These are phyloP conservation scores for Harpalus rubripes DNA, from an alignment of 2,888 invertebrate genomes.

Conservation along the genomic window DNA sequence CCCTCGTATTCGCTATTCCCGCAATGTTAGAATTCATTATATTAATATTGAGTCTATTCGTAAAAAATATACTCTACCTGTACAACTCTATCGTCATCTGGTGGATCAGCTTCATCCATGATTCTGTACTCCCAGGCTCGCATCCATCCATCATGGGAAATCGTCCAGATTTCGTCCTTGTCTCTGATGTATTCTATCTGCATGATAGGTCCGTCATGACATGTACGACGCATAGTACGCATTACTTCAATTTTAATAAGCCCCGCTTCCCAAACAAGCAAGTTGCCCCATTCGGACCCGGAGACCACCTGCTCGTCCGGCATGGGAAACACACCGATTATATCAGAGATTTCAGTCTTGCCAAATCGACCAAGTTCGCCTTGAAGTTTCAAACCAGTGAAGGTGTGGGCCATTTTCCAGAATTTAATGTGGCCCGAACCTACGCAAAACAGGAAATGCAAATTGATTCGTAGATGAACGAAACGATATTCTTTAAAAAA, in stretches of 20 bases:
- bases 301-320: constrained; percentile 89
- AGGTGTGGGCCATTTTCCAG: constrained; percentile 95
- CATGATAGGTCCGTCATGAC: constrained; percentile 88
- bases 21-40: too few species aligned
- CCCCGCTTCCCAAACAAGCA: constrained; percentile 94
- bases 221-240: constrained; percentile 84
- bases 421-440: constrained; percentile 90
- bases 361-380: constrained; percentile 94
- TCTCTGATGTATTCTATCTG: constrained; percentile 78
- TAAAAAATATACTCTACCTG: constrained; percentile 76
- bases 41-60: too few species aligned
- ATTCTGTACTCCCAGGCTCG: constrained; percentile 94
- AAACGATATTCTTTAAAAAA: too few species aligned
- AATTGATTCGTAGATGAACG: too few species aligned
- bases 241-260: constrained; percentile 91
- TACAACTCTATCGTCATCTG: constrained; percentile 88
- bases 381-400: constrained; percentile 93
- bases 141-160: constrained; percentile 87
- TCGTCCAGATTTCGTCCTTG: constrained; percentile 76
- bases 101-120: constrained; percentile 92
- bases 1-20: too few species aligned
- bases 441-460: constrained; percentile 70
- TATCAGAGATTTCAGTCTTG: constrained; percentile 94
- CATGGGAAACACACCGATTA: constrained; percentile 90
- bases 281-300: constrained; percentile 90